phyloP scores from a whole-genome alignment of 2,113 vertebrate species.

The Clarias gariepinus region DNA sequence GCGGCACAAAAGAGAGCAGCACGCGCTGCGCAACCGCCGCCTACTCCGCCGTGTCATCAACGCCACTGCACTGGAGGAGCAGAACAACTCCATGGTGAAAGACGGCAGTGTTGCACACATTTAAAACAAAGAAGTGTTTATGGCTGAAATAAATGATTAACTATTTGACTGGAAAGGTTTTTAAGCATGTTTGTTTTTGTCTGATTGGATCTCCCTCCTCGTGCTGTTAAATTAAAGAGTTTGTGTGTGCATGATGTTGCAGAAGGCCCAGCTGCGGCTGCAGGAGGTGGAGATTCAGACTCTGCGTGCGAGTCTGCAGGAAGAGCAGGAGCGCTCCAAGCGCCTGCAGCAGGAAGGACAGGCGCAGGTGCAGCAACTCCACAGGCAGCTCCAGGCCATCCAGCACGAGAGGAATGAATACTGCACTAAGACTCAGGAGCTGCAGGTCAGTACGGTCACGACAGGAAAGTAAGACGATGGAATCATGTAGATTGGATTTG shows the following conservation, averaged over 20 bases:
- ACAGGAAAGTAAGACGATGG: neutral
- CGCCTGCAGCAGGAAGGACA: conserved; percentile 79
- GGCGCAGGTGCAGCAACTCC: conserved; percentile 75
- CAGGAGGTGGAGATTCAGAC: conserved; percentile 86
- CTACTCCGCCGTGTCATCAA: conserved; percentile 86
- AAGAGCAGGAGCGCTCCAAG: conserved; percentile 81
- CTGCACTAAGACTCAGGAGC: conserved; percentile 72
- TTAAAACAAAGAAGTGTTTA: neutral
- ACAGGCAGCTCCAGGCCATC: conserved; percentile 81
- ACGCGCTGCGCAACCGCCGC: conserved; percentile 89
- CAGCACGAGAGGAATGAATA: conserved; percentile 81
- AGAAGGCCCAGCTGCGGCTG: conserved; percentile 87
- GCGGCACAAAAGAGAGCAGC: conserved; percentile 92
- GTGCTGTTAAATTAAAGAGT: neutral
- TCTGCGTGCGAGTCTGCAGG: conserved; percentile 82
- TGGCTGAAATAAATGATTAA: neutral
- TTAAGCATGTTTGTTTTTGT: neutral
- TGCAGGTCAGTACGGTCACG: conserved; percentile 57
- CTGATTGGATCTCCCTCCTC: neutral
- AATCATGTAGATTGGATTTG: neutral
- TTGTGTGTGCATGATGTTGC: conserved; percentile 27
- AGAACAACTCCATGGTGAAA: conserved; percentile 89
- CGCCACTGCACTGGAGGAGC: conserved; percentile 86
- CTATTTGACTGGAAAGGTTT: neutral
- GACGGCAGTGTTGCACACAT: neutral